These are phyloP conservation scores for Asbolus verrucosus DNA, from an alignment of 1,140 invertebrate species.

Conservation along the genomic window DNA sequence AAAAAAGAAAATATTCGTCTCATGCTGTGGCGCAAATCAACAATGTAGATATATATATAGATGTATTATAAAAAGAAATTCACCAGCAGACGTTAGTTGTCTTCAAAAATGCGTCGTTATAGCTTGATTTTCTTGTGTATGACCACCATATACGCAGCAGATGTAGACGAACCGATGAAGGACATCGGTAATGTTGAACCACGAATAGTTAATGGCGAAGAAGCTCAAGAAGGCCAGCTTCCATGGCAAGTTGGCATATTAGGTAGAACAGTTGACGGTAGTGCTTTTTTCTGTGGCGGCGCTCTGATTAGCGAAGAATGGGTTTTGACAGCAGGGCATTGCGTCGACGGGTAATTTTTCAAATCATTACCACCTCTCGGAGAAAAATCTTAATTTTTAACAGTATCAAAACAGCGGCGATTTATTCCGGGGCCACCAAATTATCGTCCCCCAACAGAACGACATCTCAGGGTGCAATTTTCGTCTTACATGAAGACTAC, in stretches of 20 bases:
- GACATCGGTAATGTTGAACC: no score
- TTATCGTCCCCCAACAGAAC: neutral
- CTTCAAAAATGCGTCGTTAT: no score
- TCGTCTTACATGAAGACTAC: neutral
- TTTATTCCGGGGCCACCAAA: constrained; percentile 1
- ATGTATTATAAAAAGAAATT: no score
- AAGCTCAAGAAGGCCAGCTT: constrained; percentile 3
- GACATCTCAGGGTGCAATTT: neutral
- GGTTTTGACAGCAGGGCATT: constrained; percentile 5
- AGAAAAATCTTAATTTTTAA: no score
- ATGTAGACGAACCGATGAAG: no score
- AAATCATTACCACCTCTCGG: constrained; percentile 7
- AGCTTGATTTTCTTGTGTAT: no score
- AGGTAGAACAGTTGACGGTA: neutral
- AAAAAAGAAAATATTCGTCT: no score
- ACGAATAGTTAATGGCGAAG: constrained; percentile 4
- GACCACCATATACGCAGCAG: no score
- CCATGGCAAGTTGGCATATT: constrained; percentile 17
- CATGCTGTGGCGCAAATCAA: no score
- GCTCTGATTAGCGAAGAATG: constrained; percentile 1
- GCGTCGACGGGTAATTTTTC: constrained; percentile 10
- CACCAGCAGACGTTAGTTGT: no score
- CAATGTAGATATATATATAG: no score
- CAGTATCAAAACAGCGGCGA: no score
- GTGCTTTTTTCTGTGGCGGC: neutral